Base-by-base conservation (phyloP, 2,888 invertebrate genomes). In the Eristalis arbustorum region DNA sequence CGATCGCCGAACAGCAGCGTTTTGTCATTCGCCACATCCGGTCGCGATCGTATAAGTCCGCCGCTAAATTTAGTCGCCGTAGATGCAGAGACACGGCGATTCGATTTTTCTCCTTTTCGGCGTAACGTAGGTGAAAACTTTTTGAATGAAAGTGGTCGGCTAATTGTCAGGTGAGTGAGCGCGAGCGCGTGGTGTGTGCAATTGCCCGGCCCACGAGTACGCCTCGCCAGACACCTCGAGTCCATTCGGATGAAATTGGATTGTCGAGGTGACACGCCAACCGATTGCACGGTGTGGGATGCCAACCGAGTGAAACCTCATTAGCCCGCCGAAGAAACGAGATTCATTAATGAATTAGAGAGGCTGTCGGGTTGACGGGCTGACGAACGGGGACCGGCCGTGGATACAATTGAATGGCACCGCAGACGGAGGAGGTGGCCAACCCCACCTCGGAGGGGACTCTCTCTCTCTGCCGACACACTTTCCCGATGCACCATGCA, bases 21-120 rank as follows among this genome's bases (percentile, higher is more conserved):
- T 85, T 73, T 85, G 85, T 82, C 82, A 78, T 85, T 85, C 82
- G 13, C 73, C 71, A 81, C 85, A 85, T 85, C 85, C 85, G 85
- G 85, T 78, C 85, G 84, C 62, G 63, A 76, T 76, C 75, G 67
- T 80, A 75, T 80, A 84, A 84, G 80, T 64, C 72, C 72, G 80
- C 76, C 72, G 73, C 85, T 82, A 85, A 82, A 85, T 82, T 82
- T 85, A 85, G 85, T 85, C 74, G 74, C 77, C 73, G 71, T 74
- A 82, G 74, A 77, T 72, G 34, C 3, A 68, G 13, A 82, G 74
- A 77, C 62, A 49, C 3, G 63, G 13, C 37, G 40, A 40, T 77
- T 77, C 62, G 72, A 62, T 81, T 83, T 63, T 80, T 56, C 37
- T 67, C 23, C 34, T 25, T 72, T 77, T 85, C 82, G 85, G 85